A percentile compares a stretch with the other conserved stretches of the same genome.
These are phyloP conservation scores for Rhincodon typus DNA, from an alignment of 2,797 vertebrate species.

Conservation along the genomic window DNA sequence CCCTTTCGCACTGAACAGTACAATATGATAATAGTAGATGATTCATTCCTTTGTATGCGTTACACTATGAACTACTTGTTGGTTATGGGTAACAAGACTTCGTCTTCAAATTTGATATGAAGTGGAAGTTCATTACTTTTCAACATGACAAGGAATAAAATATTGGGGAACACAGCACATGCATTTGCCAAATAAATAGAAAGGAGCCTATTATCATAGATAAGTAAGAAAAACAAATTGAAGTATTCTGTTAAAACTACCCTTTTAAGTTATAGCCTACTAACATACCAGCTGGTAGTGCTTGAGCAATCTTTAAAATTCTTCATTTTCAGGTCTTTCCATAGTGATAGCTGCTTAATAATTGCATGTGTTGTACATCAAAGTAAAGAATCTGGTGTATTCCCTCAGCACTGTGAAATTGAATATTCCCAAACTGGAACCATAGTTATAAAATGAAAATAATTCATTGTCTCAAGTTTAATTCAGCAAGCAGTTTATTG, in stretches of 20 bases:
- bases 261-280: neutral
- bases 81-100: conserved; percentile 22
- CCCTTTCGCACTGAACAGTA: neutral
- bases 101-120: conserved; percentile 9
- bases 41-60: conserved; percentile 2
- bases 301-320: neutral
- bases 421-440: conserved; percentile 24
- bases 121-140: conserved; percentile 21
- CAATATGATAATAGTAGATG: neutral
- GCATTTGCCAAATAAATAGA: neutral
- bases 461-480: neutral
- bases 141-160: neutral
- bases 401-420: conserved; percentile 29
- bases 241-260: neutral
- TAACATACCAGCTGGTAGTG: too few relatives aligned
- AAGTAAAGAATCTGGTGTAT: neutral
- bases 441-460: neutral
- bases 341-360: neutral
- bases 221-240: neutral
- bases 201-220: neutral
- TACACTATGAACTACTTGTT: neutral
- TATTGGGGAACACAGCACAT: neutral
- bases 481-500: neutral
- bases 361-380: neutral
- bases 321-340: neutral